Evolutionary conservation across 1,140 invertebrate species (phyloP).

Genomic region (Holotrichia oblita): DNA sequence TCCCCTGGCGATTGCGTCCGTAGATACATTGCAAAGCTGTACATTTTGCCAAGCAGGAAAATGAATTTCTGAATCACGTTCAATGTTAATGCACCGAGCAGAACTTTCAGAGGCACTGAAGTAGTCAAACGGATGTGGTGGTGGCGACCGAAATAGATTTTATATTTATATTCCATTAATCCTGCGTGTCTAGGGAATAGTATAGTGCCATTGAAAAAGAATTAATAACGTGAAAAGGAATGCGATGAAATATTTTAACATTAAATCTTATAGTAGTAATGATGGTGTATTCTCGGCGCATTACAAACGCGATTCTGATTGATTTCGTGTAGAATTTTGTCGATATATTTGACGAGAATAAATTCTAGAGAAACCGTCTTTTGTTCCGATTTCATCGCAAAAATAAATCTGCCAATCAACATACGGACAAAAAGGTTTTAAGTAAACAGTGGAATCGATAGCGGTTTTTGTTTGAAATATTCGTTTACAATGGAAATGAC

Average conservation of each 20-base stretch:
- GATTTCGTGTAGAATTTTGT: not conserved
- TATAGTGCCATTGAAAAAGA: conserved; percentile 12
- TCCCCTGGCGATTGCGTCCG: no score
- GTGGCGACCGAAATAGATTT: conserved; percentile 19
- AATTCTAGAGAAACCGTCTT: not conserved
- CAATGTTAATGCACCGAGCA: conserved; percentile 13
- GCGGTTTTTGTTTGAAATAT: not conserved
- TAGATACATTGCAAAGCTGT: no score
- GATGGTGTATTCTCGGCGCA: not conserved
- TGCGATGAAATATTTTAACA: not conserved
- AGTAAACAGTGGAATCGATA: not conserved
- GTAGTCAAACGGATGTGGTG: conserved; percentile 10
- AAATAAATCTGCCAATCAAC: not conserved
- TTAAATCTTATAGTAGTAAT: not conserved
- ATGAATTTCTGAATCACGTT: conserved; percentile 17
- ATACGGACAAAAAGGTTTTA: not conserved
- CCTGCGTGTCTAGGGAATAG: not conserved
- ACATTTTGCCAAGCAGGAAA: not conserved
- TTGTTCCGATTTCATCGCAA: conserved; percentile 1
- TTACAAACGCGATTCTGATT: not conserved
- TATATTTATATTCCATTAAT: conserved; percentile 22
- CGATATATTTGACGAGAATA: not conserved
- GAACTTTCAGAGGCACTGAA: not conserved
- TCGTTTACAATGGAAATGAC: not conserved
- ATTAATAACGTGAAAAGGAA: not conserved